A percentile compares a stretch with the other conserved stretches of the same genome.
These are phyloP conservation scores for Rhinolophus sinicus DNA, from an alignment of 2,113 vertebrate genomes.

Conservation along the genomic window DNA sequence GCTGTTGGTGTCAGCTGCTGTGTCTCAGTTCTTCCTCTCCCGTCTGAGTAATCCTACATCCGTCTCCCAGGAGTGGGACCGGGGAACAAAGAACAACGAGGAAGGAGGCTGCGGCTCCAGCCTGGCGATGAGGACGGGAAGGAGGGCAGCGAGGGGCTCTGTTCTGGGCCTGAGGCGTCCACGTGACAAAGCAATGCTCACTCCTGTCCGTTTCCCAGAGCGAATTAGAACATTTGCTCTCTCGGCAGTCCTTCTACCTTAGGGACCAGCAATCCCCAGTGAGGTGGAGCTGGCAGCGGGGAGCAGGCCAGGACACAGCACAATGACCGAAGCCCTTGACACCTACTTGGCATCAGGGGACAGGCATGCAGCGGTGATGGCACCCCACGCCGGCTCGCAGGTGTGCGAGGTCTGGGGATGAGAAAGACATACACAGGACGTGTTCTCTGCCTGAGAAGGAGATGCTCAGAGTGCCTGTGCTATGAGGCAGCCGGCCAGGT, in stretches of 20 bases:
- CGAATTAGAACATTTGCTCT: neutral
- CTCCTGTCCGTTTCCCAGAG: neutral
- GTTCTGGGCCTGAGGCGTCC: neutral
- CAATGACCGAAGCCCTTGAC: rapidly evolving
- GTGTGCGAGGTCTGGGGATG: neutral
- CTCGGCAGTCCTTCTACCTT: neutral
- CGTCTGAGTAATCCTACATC: neutral
- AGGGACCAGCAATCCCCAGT: neutral
- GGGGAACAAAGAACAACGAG: neutral
- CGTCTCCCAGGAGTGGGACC: neutral
- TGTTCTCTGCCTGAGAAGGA: neutral
- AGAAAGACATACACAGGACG: neutral
- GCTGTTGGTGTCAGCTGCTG: neutral
- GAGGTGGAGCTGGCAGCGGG: neutral
- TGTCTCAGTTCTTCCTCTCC: conserved; percentile 12
- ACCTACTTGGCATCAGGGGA: neutral
- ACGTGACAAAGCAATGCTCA: rapidly evolving
- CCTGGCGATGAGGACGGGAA: neutral
- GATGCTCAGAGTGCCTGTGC: neutral
- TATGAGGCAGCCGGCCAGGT: neutral
- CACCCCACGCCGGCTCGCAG: neutral
- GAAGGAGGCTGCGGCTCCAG: neutral
- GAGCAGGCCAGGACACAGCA: neutral
- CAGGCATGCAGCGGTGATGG: neutral
- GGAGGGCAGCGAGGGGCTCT: neutral